Percentiles rank a stretch among this genome's conserved stretches.
Evolutionary conservation across 1,140 invertebrate genomes (phyloP).

Genomic region (Gonatopus flavifemur): DNA sequence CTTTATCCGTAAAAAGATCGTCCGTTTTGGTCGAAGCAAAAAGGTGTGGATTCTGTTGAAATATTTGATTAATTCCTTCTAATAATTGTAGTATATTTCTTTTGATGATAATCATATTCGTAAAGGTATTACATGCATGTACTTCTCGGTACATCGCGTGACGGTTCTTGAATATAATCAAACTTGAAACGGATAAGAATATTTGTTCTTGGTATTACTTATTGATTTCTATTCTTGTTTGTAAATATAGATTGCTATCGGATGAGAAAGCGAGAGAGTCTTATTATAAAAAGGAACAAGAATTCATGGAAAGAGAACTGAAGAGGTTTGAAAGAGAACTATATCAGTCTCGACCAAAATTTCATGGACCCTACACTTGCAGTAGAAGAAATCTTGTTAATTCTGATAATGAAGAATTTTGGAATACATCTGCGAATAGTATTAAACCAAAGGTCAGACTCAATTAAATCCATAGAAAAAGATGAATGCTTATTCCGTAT

Average conservation of each 20-base stretch:
- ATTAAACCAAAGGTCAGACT: conserved; percentile 15
- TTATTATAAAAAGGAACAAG: conserved; percentile 18
- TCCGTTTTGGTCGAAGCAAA: conserved; percentile 10
- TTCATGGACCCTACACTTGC: conserved; percentile 25
- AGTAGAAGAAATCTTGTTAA: conserved; percentile 27
- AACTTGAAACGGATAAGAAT: too few species aligned
- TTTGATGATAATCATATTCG: too few species aligned
- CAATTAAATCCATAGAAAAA: too few species aligned
- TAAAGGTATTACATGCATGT: too few species aligned
- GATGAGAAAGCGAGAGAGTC: conserved; percentile 14
- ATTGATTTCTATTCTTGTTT: too few species aligned
- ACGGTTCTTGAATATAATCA: too few species aligned
- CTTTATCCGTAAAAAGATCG: background rate
- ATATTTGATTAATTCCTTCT: background rate
- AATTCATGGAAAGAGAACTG: conserved; percentile 29
- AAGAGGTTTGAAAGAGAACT: conserved; percentile 36
- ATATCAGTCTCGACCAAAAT: conserved; percentile 32
- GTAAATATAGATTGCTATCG: conserved; percentile 10
- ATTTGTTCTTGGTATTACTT: too few species aligned
- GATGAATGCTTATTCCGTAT: too few species aligned
- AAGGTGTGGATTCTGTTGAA: conserved; percentile 10
- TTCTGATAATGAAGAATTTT: conserved; percentile 39
- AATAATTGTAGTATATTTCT: background rate
- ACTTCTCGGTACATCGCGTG: too few species aligned
- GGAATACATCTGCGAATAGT: conserved; percentile 19